Evolutionary conservation across 2,888 invertebrate species (phyloP).

Genomic region (Parnassius smintheus): DNA sequence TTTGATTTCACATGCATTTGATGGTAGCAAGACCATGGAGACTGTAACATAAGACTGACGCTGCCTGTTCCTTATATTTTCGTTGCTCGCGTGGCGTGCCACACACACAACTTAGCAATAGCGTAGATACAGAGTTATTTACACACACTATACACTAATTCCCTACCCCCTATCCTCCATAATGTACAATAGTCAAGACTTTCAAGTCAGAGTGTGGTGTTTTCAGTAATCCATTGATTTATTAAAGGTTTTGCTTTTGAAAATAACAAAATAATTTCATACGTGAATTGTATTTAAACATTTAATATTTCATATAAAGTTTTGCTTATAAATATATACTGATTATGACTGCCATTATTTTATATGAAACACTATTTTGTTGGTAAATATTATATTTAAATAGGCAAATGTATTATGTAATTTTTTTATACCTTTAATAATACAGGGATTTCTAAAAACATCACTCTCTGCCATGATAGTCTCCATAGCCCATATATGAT

Average conservation of each 20-base stretch:
- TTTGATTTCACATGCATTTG: too few relatives aligned
- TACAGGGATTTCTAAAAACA: conserved; percentile 38
- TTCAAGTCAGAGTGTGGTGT: conserved; percentile 53
- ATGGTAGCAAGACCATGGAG: conserved; percentile 10
- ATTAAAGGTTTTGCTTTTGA: conserved; percentile 8
- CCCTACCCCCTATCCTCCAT: conserved; percentile 64
- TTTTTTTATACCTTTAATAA: conserved; percentile 10
- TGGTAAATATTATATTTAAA: too few relatives aligned
- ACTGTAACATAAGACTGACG: conserved; percentile 69
- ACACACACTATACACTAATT: conserved; percentile 59
- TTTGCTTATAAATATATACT: too few relatives aligned
- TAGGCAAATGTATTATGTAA: too few relatives aligned
- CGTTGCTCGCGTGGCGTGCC: conserved; percentile 55
- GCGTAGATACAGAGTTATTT: conserved; percentile 61
- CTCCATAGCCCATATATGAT: conserved; percentile 74
- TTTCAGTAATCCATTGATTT: conserved; percentile 29
- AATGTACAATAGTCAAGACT: conserved; percentile 71
- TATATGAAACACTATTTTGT: too few relatives aligned
- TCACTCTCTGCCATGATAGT: conserved; percentile 48
- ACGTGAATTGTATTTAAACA: too few relatives aligned
- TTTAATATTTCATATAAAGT: too few relatives aligned
- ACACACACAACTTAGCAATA: conserved; percentile 54
- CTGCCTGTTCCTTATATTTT: conserved; percentile 42
- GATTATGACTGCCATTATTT: too few relatives aligned
- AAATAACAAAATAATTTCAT: too few relatives aligned